Percentiles rank a stretch among this genome's conserved stretches.
These are phyloP conservation scores for Escarpia spicata DNA, from an alignment of 2,888 invertebrate species.

Conservation along the genomic window DNA sequence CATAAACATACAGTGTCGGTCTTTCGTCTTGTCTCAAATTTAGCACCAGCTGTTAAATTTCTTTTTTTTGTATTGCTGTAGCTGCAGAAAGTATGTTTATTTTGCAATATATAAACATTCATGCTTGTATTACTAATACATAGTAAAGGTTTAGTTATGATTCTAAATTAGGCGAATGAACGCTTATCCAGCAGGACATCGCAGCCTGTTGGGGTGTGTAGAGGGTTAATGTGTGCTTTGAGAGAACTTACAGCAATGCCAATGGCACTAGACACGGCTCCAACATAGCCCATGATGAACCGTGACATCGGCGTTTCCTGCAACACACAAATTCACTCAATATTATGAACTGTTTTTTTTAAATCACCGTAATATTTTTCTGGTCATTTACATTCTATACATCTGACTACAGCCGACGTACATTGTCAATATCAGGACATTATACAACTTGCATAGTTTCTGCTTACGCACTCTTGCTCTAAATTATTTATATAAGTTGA, in stretches of 20 bases:
- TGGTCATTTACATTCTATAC: neutral
- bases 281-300: conserved; percentile 66
- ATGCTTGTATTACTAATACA: no score
- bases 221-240: no score
- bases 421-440: neutral
- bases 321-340: neutral
- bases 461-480: neutral
- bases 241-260: conserved; percentile 64
- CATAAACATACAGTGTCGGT: no score
- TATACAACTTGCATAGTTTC: neutral
- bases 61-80: neutral
- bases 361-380: neutral
- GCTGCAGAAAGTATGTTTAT: neutral
- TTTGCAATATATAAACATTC: neutral
- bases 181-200: no score
- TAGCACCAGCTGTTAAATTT: no score
- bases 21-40: no score
- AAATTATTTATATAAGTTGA: neutral
- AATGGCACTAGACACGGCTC: conserved; percentile 67
- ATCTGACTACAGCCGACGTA: neutral
- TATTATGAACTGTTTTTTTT: neutral
- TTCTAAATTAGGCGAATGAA: no score
- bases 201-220: no score
- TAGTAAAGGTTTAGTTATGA: no score
- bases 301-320: conserved; percentile 61